A percentile compares a stretch with the other conserved stretches of the same genome.
Evolutionary conservation across 2,888 invertebrate genomes (phyloP).

Genomic region (Agrochola macilenta): DNA sequence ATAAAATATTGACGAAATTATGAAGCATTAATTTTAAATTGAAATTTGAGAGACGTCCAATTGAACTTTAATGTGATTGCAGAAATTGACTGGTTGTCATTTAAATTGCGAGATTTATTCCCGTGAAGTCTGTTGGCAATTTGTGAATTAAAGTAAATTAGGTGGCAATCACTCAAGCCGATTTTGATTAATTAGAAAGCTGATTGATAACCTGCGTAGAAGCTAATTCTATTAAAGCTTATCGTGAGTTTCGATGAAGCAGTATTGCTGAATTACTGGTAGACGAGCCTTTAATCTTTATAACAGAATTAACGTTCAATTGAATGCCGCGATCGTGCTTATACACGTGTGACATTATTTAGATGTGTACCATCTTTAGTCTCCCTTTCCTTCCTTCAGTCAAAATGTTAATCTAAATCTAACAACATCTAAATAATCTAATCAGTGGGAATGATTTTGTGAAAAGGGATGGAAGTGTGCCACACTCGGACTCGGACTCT

Average conservation of each 20-base stretch:
- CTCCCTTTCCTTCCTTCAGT: too few relatives aligned
- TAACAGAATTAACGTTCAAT: background rate
- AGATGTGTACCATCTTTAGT: too few relatives aligned
- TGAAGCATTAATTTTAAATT: constrained; percentile 38
- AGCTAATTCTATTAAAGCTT: background rate
- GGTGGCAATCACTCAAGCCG: constrained; percentile 11
- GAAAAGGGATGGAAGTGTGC: too few relatives aligned
- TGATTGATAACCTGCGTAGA: constrained; percentile 6
- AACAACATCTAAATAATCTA: too few relatives aligned
- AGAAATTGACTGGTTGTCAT: constrained; percentile 37
- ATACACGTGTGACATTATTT: background rate
- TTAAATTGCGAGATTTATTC: constrained; percentile 40
- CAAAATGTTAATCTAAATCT: too few relatives aligned
- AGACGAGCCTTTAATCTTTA: background rate
- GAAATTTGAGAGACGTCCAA: constrained; percentile 35
- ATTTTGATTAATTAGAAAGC: constrained; percentile 22
- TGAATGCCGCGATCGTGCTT: background rate
- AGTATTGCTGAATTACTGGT: background rate
- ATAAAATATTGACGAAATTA: constrained; percentile 41
- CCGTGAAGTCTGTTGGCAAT: constrained; percentile 11
- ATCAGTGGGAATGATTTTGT: too few relatives aligned
- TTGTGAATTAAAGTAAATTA: constrained; percentile 37
- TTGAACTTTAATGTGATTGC: constrained; percentile 39
- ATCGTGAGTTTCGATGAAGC: background rate
- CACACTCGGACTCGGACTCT: too few relatives aligned